Base-by-base conservation (phyloP, 2,888 invertebrate species). In the Drosophila helvetica region DNA sequence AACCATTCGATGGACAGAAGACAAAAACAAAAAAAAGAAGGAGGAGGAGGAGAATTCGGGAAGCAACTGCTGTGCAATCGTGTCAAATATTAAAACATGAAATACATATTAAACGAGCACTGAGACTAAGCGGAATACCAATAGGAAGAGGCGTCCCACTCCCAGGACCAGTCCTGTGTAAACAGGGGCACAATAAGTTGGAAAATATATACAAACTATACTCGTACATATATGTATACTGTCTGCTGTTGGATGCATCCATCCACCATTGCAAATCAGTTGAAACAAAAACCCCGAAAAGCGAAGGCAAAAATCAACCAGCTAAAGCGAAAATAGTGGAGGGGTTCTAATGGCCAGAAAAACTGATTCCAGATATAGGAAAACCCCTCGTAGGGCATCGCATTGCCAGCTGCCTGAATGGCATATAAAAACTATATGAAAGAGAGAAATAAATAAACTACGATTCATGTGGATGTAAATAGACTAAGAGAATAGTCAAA, bases 81-180 rank as follows among this genome's bases (percentile, higher is more conserved):
- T 88, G 88, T 86, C 88, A 84, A 80, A 87, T 88, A 87, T 89
- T 86, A 86, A 89, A 89, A 89, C 87, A 89, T 86, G 84, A 87
- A 84, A 89, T 87, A 87, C 84, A 88, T 88, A 87, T 84, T 80
- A 88, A 87, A 84, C 79, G 77, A 75, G 75, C 73, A 57, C 45
- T 52, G 54, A 54, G 66, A 66, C 67, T 67, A 43, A 55, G 45
- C 66, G 67, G 55, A 55, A 65, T 65, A 67, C 55, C 55, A 67
- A 65, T 65, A 43, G 47, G 54, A 65, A 65, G 47, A 18, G 38
- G 33, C 45, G 25, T 25, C 25, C 25, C 42, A 48, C 18, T 33
- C 38, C 8, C 25, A 25, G 7, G 8, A 7, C 27, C 27, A 27
- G 17, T 47, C 61, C 50, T 22, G 61, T 73, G 61, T 62, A 74